phyloP scores from a whole-genome alignment of 2,113 vertebrate species.

The Oryzias javanicus region DNA sequence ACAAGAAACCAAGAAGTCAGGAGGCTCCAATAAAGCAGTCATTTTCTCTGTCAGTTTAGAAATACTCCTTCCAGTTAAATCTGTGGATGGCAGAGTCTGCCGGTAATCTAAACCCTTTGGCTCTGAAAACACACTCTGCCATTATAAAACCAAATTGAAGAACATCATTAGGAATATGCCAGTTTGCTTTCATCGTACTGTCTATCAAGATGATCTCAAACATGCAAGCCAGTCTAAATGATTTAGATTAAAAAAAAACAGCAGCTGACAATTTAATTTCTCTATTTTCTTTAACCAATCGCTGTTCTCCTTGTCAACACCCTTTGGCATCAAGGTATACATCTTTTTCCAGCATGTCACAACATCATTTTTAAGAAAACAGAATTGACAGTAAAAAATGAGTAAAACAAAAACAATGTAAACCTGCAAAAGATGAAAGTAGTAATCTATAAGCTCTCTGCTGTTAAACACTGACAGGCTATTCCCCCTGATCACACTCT shows the following conservation, averaged over 20 bases:
- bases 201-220: constrained; percentile 36
- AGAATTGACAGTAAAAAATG: not conserved
- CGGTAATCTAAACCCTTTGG: constrained; percentile 61
- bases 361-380: constrained; percentile 43
- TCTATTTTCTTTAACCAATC: constrained; percentile 30
- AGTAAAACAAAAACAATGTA: constrained; percentile 14
- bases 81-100: constrained; percentile 61
- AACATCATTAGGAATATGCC: constrained; percentile 58
- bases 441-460: not conserved
- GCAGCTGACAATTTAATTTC: constrained; percentile 38
- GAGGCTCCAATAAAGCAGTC: constrained; percentile 55
- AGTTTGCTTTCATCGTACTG: constrained; percentile 36
- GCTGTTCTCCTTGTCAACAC: constrained; percentile 8
- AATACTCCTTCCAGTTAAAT: constrained; percentile 54
- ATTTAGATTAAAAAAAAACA: constrained; percentile 34
- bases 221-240: constrained; percentile 33
- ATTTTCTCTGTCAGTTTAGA: constrained; percentile 61
- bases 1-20: constrained; percentile 27
- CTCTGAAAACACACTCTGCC: constrained; percentile 52
- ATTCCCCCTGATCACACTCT: constrained; percentile 24
- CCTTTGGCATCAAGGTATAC: constrained; percentile 44
- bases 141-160: constrained; percentile 59
- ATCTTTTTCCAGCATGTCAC: constrained; percentile 44
- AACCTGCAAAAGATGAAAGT: constrained; percentile 19
- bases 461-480: constrained; percentile 9